Conservation (phyloP, 2,113 vertebrate genomes). For the Myodes glareolus region DNA sequence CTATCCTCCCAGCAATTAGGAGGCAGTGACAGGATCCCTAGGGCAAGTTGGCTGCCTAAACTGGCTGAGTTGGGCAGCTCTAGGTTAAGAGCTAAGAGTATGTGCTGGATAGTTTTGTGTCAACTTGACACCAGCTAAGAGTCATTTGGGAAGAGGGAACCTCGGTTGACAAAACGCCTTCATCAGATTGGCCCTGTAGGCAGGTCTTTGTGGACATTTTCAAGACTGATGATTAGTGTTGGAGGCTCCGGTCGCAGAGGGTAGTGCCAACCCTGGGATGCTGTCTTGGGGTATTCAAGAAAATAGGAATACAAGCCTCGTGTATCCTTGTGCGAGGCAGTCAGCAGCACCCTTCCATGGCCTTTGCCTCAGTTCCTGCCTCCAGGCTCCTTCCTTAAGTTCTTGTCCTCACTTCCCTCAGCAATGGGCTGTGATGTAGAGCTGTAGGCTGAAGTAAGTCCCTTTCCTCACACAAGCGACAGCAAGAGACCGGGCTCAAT, state of each 20-base stretch:
- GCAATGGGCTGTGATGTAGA: background rate
- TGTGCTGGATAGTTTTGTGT: background rate
- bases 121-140: background rate
- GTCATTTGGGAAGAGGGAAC: background rate
- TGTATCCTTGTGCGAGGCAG: background rate
- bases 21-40: background rate
- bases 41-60: background rate
- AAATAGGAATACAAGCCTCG: background rate
- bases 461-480: too few species aligned
- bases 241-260: background rate
- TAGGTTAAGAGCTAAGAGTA: too few species aligned
- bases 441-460: background rate
- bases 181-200: background rate
- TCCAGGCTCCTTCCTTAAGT: background rate
- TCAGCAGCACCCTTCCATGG: background rate
- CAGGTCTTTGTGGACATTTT: background rate
- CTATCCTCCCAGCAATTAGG: background rate
- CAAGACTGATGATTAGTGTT: too few species aligned
- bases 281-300: background rate
- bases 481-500: background rate
- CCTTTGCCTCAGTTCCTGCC: background rate
- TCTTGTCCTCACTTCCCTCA: background rate
- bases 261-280: background rate
- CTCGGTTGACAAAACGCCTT: background rate
- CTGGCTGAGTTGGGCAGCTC: background rate